phyloP scores from a whole-genome alignment of 2,113 vertebrate genomes.

The Cichladusa arquata region DNA sequence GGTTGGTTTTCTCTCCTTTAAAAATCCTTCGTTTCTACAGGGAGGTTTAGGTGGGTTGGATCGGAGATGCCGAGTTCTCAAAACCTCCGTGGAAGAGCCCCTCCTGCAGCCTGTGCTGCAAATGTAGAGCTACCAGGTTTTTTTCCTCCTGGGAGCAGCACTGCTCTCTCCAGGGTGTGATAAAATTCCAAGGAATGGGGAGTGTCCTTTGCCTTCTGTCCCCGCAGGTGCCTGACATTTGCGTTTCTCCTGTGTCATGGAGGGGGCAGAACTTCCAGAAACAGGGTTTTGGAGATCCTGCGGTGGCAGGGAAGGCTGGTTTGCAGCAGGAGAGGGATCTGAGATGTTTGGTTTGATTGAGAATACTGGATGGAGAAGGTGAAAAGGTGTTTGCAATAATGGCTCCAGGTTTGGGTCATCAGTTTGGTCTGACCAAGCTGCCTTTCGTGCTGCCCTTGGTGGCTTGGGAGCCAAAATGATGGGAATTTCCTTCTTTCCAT shows the following conservation, averaged over 20 bases:
- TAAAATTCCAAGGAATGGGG: not conserved
- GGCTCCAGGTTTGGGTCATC: not conserved
- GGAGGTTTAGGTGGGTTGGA: not conserved
- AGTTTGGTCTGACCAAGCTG: not conserved
- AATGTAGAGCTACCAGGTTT: not conserved
- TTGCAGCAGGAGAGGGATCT: not conserved
- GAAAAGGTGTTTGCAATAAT: not conserved
- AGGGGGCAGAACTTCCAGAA: not conserved
- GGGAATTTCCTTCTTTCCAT: not conserved
- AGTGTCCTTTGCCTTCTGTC: not conserved
- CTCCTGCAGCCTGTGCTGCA: not conserved
- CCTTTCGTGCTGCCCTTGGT: rapidly evolving
- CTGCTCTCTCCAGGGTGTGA: not conserved
- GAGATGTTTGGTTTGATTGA: not conserved
- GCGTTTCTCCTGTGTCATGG: not conserved
- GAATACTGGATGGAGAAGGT: not conserved
- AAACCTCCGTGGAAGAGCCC: not conserved
- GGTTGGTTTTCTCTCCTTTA: not conserved
- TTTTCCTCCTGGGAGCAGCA: not conserved
- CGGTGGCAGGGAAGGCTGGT: not conserved
- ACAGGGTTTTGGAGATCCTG: not conserved
- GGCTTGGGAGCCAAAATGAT: not conserved
- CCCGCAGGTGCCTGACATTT: not conserved
- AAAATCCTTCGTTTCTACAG: not conserved
- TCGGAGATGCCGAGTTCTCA: rapidly evolving